Conservation (phyloP, 2,113 vertebrate genomes). For the Ailurus styani region DNA sequence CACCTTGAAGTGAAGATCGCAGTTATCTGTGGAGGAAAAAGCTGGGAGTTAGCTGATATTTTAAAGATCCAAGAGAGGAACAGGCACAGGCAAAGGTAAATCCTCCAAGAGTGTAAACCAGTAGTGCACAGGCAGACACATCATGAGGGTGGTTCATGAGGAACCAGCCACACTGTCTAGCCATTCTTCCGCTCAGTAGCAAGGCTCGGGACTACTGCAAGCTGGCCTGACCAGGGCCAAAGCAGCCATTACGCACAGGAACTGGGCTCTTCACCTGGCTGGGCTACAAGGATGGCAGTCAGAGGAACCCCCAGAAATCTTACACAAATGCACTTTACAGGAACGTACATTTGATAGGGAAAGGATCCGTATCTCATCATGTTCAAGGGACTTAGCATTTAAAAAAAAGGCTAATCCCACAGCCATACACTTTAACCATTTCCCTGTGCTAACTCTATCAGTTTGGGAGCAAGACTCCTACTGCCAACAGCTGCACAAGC, state of each 20-base stretch:
- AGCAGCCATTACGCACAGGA: not conserved
- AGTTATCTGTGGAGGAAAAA: conserved; percentile 85
- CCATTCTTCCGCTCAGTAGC: not conserved
- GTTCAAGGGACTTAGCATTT: not conserved
- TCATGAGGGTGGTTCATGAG: not conserved
- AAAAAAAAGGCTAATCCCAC: not conserved
- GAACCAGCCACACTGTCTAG: not conserved
- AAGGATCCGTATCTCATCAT: not conserved
- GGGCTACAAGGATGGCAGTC: not conserved
- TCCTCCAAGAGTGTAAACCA: not conserved
- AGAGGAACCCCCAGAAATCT: not conserved
- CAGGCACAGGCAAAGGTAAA: not conserved
- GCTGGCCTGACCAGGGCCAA: not conserved
- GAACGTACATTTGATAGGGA: not conserved
- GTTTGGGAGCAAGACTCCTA: not conserved
- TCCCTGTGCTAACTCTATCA: not conserved
- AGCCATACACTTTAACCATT: not conserved
- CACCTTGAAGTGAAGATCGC: conserved; percentile 94
- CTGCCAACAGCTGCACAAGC: not conserved
- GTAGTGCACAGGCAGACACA: not conserved
- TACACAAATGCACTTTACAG: not conserved
- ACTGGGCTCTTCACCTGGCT: not conserved
- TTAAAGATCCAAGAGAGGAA: not conserved
- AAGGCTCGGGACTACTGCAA: not conserved
- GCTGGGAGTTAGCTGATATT: not conserved